Evolutionary conservation across 2,888 invertebrate species (phyloP).

Genomic region (Polydrusus tereticollis): DNA sequence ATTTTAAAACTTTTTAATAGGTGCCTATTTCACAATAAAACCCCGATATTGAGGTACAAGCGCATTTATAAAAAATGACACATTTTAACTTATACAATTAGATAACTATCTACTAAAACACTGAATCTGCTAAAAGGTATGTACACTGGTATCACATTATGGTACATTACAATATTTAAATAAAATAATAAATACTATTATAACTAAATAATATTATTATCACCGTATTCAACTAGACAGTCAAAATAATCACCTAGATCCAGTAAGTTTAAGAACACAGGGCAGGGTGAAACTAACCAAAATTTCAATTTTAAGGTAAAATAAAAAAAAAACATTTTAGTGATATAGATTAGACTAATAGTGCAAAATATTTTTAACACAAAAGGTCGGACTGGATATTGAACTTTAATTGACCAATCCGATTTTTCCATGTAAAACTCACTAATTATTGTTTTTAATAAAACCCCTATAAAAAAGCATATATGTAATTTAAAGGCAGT

Average conservation of each 20-base stretch:
- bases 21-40: not conserved
- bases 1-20: constrained; percentile 3
- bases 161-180: constrained; percentile 10
- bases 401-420: not conserved
- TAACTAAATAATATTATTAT: constrained; percentile 21
- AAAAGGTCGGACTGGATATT: not conserved
- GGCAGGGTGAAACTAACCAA: too few species aligned
- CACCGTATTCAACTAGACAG: constrained; percentile 34
- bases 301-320: too few species aligned
- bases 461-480: too few species aligned
- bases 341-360: too few species aligned
- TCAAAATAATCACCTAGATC: constrained; percentile 31
- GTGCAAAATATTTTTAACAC: too few species aligned
- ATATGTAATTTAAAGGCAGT: too few species aligned
- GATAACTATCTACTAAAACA: not conserved
- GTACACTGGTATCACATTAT: constrained; percentile 18
- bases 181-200: constrained; percentile 29
- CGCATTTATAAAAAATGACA: constrained; percentile 9
- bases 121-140: not conserved
- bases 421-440: not conserved
- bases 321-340: too few species aligned
- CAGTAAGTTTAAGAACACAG: constrained; percentile 1
- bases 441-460: not conserved
- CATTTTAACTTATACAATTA: constrained; percentile 6
- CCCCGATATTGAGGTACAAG: not conserved